Evolutionary conservation across 2,888 invertebrate genomes (phyloP).

Genomic region (Idaea aversata): DNA sequence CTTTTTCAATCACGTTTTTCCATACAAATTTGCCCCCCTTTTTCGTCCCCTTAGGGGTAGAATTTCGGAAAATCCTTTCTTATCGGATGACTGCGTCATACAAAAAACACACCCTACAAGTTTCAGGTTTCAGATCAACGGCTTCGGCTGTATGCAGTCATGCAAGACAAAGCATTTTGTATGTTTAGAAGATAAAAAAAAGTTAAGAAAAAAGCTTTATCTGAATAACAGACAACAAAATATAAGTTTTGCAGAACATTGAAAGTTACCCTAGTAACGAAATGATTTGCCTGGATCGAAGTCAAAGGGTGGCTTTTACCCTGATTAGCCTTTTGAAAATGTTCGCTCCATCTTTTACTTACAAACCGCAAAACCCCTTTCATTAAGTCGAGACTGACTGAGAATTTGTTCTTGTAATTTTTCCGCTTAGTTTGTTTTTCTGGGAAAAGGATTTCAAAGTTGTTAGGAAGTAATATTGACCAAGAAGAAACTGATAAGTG

Average conservation of each 20-base stretch:
- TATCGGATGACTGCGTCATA: too few species aligned
- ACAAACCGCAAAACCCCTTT: constrained; percentile 14
- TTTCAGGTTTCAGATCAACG: too few species aligned
- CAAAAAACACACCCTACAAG: too few species aligned
- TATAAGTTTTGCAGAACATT: not conserved
- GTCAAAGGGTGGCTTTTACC: constrained; percentile 42
- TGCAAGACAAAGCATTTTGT: too few species aligned
- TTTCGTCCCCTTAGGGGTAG: too few species aligned
- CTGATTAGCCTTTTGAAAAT: constrained; percentile 48
- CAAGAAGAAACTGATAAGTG: not conserved
- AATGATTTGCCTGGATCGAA: constrained; percentile 8
- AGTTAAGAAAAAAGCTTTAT: not conserved
- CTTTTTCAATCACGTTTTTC: too few species aligned
- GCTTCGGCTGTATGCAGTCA: too few species aligned
- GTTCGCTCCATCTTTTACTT: constrained; percentile 15
- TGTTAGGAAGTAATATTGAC: not conserved
- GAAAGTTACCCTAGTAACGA: constrained; percentile 21
- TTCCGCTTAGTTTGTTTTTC: not conserved
- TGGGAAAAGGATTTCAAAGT: not conserved
- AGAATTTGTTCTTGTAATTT: not conserved
- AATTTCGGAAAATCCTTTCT: too few species aligned
- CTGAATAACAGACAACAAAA: not conserved
- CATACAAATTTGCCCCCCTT: too few species aligned
- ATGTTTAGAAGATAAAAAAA: not conserved
- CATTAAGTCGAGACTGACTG: constrained; percentile 12